Evolutionary conservation across 2,888 invertebrate species (phyloP).

Genomic region (Drosophila formosana): DNA sequence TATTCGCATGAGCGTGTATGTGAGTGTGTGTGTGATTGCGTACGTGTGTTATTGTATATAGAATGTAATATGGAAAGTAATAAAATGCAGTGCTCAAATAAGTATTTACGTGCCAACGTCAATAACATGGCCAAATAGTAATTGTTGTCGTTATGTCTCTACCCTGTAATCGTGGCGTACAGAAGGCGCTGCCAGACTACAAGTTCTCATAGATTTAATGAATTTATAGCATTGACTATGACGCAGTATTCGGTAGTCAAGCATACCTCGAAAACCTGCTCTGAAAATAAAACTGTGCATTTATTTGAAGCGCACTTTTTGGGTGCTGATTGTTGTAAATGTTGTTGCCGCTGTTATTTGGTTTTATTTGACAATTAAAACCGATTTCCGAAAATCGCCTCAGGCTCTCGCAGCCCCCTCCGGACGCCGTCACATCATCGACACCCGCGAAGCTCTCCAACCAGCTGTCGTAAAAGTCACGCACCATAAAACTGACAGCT

Average conservation of each 20-base stretch:
- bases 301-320: constrained; percentile 56
- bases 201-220: neutral
- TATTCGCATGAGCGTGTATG: neutral
- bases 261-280: neutral
- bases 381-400: constrained; percentile 72
- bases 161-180: neutral
- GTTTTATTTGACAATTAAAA: constrained; percentile 79
- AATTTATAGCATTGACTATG: neutral
- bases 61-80: constrained; percentile 47
- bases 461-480: constrained; percentile 77
- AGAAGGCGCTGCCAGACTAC: neutral
- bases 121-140: constrained; percentile 50
- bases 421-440: constrained; percentile 13
- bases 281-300: constrained; percentile 63
- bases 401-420: constrained; percentile 19
- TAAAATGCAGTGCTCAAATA: constrained; percentile 64
- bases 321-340: constrained; percentile 55
- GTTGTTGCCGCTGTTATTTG: constrained; percentile 62
- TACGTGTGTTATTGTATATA: constrained; percentile 18
- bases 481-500: constrained; percentile 80
- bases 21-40: constrained; percentile 8
- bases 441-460: constrained; percentile 9
- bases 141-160: constrained; percentile 27
- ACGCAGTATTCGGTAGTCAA: neutral
- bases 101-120: constrained; percentile 56